Percentiles rank a stretch among this genome's conserved stretches.
These are phyloP conservation scores for Liposcelis brunnea DNA, from an alignment of 2,888 invertebrate genomes.

Conservation along the genomic window DNA sequence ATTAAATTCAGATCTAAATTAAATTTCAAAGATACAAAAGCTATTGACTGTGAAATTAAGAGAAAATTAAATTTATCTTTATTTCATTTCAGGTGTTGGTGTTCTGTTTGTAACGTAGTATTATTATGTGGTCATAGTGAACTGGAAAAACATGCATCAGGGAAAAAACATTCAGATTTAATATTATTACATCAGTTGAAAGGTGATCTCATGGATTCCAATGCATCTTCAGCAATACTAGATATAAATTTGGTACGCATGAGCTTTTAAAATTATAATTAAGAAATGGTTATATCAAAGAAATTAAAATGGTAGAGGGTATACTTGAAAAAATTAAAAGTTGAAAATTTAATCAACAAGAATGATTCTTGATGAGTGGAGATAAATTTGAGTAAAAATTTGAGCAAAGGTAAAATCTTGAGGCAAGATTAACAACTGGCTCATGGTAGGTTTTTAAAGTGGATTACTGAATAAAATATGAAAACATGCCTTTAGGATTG, in stretches of 20 bases:
- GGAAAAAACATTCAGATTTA: constrained; percentile 18
- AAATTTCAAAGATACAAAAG: not conserved
- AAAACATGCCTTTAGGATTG: no score
- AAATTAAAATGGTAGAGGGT: no score
- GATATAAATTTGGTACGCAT: not conserved
- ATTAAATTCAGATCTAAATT: constrained; percentile 2
- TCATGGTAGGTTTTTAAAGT: no score
- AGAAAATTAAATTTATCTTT: not conserved
- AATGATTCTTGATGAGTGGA: no score
- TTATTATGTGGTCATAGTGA: constrained; percentile 22
- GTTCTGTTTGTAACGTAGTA: constrained; percentile 20
- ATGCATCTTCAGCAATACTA: not conserved
- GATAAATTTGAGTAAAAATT: no score
- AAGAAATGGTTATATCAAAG: no score
- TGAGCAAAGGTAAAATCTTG: no score
- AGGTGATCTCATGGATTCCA: not conserved
- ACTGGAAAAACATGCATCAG: constrained; percentile 21
- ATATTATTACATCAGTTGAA: constrained; percentile 9
- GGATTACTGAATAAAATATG: no score
- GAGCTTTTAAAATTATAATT: no score
- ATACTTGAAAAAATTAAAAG: no score
- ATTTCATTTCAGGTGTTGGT: constrained; percentile 18
- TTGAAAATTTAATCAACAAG: no score
- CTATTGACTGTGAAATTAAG: not conserved
- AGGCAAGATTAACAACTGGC: no score